Conservation (phyloP, 2,797 vertebrate genomes). For the Darevskia nairensis region DNA sequence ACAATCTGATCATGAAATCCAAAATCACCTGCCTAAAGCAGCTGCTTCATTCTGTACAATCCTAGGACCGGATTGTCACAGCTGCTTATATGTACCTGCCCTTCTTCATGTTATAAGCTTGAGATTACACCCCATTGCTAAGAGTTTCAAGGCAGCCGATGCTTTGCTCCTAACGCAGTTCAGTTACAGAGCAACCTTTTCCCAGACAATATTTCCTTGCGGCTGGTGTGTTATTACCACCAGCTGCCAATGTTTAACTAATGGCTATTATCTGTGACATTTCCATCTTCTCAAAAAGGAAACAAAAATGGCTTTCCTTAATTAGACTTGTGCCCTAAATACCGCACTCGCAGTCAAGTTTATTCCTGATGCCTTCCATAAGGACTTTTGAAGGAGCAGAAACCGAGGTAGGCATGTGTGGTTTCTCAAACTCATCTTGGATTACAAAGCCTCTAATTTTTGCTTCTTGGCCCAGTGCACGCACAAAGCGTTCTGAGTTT, state of each 20-base stretch:
- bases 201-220: slow-evolving; percentile 44
- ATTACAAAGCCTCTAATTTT: neutral
- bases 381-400: neutral
- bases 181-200: slow-evolving; percentile 30
- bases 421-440: neutral
- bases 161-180: slow-evolving; percentile 29
- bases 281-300: slow-evolving; percentile 31
- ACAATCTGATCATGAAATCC: too few species aligned
- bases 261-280: slow-evolving; percentile 32
- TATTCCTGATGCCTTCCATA: neutral
- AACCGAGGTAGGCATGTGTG: neutral
- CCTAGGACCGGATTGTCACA: too few species aligned
- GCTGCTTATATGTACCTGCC: neutral
- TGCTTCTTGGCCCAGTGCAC: slow-evolving; percentile 2
- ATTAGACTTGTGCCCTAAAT: neutral
- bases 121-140: neutral
- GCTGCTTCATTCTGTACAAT: too few species aligned
- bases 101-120: neutral
- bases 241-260: slow-evolving; percentile 27
- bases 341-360: neutral
- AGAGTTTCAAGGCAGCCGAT: neutral
- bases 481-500: neutral
- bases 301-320: slow-evolving; percentile 29
- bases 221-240: slow-evolving; percentile 23
- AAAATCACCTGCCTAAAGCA: too few species aligned